A percentile compares a stretch with the other conserved stretches of the same genome.
Conservation (phyloP, 2,888 invertebrate genomes). For the Lasioglossum figueresi region DNA sequence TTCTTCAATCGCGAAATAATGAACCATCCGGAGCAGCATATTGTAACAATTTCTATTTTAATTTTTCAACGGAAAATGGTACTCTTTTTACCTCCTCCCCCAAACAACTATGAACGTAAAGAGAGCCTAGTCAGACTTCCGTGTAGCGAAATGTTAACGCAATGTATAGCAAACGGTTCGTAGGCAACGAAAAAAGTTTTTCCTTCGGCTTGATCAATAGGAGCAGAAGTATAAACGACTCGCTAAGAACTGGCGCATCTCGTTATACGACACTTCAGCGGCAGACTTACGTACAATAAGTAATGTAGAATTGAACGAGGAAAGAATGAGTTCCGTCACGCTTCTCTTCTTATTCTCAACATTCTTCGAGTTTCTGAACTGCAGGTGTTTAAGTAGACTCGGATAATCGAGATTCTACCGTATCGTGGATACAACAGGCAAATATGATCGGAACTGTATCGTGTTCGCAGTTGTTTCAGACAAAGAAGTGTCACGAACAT, state of each 20-base stretch:
- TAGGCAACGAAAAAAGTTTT: neutral
- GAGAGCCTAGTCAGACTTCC: neutral
- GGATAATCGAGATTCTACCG: neutral
- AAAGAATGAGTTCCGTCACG: neutral
- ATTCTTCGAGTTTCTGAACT: neutral
- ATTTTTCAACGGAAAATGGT: neutral
- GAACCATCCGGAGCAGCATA: neutral
- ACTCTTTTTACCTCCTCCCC: neutral
- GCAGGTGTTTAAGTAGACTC: neutral
- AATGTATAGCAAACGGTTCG: neutral
- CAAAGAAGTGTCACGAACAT: neutral
- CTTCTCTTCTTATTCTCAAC: neutral
- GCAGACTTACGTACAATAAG: neutral
- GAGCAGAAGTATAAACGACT: neutral
- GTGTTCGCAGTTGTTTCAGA: too few species aligned
- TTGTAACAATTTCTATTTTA: neutral
- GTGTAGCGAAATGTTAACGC: neutral
- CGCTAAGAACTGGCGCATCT: neutral
- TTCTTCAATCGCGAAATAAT: neutral
- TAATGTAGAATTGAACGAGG: neutral
- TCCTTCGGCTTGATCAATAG: neutral
- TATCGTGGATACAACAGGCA: neutral
- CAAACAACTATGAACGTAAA: neutral
- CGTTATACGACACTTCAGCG: neutral
- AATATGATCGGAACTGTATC: too few species aligned